These are phyloP conservation scores for Aleiodes alternator DNA, from an alignment of 2,888 invertebrate species.

Conservation along the genomic window DNA sequence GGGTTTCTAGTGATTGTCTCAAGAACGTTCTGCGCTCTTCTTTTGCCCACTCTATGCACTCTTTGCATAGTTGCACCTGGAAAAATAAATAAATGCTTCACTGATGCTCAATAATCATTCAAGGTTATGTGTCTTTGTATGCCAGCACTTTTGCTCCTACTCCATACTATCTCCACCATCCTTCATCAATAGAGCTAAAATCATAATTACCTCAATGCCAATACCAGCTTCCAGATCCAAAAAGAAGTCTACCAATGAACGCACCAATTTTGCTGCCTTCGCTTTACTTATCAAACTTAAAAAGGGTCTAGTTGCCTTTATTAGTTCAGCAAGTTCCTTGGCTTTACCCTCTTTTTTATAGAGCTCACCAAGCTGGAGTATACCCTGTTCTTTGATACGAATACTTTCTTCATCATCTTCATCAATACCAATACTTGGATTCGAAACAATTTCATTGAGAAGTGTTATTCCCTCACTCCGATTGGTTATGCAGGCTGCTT, in stretches of 20 bases:
- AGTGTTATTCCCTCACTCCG: constrained; percentile 86
- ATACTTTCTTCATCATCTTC: constrained; percentile 94
- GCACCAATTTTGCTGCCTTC: constrained; percentile 98
- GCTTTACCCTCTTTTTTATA: constrained; percentile 96
- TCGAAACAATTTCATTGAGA: constrained; percentile 86
- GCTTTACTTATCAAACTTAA: constrained; percentile 97
- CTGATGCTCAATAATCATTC: constrained; percentile 1
- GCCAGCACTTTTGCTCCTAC: too few species aligned
- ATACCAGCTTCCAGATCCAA: constrained; percentile 97
- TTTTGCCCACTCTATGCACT: constrained; percentile 99
- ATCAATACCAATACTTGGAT: constrained; percentile 84
- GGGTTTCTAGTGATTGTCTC: constrained; percentile 95
- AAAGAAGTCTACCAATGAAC: constrained; percentile 97
- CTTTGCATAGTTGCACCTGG: constrained; percentile 89
- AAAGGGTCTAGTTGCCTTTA: constrained; percentile 96
- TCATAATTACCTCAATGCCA: constrained; percentile 85
- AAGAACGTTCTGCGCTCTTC: constrained; percentile 98
- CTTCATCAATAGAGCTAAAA: constrained; percentile 1
- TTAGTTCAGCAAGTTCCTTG: constrained; percentile 92
- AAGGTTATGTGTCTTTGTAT: neutral
- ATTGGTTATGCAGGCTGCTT: constrained; percentile 85
- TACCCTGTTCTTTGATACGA: constrained; percentile 94
- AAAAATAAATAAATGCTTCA: neutral
- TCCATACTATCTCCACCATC: neutral
- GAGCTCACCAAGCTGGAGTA: constrained; percentile 92